Conservation (phyloP, 1,140 invertebrate species). For the Sycobia sp. region DNA sequence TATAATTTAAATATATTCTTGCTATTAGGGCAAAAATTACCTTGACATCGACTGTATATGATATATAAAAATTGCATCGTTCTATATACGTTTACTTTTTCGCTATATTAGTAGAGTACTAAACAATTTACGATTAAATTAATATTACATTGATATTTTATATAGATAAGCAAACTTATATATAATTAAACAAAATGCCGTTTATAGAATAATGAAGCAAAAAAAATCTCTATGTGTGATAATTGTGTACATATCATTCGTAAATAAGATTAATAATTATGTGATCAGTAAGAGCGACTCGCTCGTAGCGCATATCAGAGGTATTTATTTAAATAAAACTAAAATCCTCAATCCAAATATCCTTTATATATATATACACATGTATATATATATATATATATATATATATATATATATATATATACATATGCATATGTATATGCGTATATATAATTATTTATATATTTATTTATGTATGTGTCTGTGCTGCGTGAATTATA, state of each 20-base stretch:
- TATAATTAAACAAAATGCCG: too few species aligned
- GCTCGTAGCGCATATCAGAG: constrained; percentile 4
- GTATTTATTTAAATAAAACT: constrained; percentile 18
- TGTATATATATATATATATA: too few species aligned
- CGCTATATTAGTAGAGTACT: background rate
- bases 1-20: too few species aligned
- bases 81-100: background rate
- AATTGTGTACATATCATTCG: constrained; percentile 34
- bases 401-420: too few species aligned
- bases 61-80: too few species aligned
- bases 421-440: too few species aligned
- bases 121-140: background rate
- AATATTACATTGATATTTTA: background rate
- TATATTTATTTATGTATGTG: too few species aligned
- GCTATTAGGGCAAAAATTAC: too few species aligned
- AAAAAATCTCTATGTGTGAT: constrained; percentile 33
- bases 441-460: too few species aligned
- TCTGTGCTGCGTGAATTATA: constrained; percentile 20
- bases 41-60: too few species aligned
- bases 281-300: constrained; percentile 23
- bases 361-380: constrained; percentile 18
- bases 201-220: too few species aligned
- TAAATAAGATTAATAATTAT: constrained; percentile 24
- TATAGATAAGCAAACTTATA: background rate
- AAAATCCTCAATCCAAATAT: constrained; percentile 15